A percentile compares a stretch with the other conserved stretches of the same genome.
These are phyloP conservation scores for Hetaerina titia DNA, from an alignment of 2,888 invertebrate genomes.

Conservation along the genomic window DNA sequence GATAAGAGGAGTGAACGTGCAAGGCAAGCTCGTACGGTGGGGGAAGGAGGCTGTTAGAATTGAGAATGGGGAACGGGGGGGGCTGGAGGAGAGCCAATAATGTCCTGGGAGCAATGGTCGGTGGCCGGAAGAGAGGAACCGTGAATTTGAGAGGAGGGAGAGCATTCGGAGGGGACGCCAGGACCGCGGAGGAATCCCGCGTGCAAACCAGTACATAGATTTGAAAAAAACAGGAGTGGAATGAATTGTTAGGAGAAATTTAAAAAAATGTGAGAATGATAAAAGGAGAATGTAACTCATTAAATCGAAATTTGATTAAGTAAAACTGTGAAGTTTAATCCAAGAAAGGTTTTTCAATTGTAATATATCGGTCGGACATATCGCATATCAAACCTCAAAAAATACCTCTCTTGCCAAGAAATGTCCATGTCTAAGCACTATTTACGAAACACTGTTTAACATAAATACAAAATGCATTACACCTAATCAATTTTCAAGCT, in stretches of 20 bases:
- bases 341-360: too few species aligned
- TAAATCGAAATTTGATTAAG: too few species aligned
- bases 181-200: background rate
- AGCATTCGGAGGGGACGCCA: background rate
- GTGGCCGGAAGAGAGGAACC: background rate
- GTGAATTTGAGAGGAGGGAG: background rate
- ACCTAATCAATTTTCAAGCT: too few species aligned
- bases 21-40: background rate
- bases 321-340: too few species aligned
- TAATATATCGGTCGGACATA: too few species aligned
- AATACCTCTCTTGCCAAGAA: too few species aligned
- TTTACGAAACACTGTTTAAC: too few species aligned
- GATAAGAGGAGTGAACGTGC: background rate
- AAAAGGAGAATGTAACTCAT: too few species aligned
- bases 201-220: background rate
- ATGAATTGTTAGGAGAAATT: background rate
- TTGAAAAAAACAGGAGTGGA: background rate
- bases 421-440: too few species aligned
- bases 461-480: too few species aligned
- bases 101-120: background rate
- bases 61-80: background rate
- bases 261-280: too few species aligned
- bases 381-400: too few species aligned
- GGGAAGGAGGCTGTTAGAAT: background rate
- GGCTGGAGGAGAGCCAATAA: background rate